Conservation (phyloP, 2,797 vertebrate genomes). For the Phalloptychus januarius region DNA sequence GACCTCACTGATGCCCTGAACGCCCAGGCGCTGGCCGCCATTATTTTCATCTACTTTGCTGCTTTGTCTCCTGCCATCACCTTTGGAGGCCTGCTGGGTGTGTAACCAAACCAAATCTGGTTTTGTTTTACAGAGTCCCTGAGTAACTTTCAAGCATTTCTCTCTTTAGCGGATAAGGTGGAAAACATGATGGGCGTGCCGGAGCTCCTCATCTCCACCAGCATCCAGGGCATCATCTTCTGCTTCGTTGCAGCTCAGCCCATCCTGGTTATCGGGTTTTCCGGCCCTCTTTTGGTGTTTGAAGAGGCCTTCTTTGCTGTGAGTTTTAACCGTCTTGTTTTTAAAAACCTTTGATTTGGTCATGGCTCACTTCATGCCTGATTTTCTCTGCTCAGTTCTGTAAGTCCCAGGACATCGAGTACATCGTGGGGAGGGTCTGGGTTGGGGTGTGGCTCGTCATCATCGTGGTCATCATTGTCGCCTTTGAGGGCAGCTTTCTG, state of each 20-base stretch:
- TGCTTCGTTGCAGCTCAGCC: slow-evolving; percentile 91
- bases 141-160: background rate
- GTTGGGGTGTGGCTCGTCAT: slow-evolving; percentile 93
- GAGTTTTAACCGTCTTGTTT: slow-evolving; percentile 41
- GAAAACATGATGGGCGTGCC: slow-evolving; percentile 90
- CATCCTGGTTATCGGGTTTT: slow-evolving; percentile 93
- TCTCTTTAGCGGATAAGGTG: slow-evolving; percentile 89
- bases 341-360: background rate
- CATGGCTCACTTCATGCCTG: background rate
- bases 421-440: slow-evolving; percentile 95
- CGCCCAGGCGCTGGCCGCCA: slow-evolving; percentile 88
- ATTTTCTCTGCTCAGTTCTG: slow-evolving; percentile 86
- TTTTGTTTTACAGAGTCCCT: background rate
- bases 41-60: slow-evolving; percentile 98
- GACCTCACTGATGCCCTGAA: slow-evolving; percentile 91
- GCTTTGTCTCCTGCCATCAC: slow-evolving; percentile 94
- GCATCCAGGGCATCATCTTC: slow-evolving; percentile 89
- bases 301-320: slow-evolving; percentile 93
- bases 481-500: slow-evolving; percentile 93
- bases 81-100: slow-evolving; percentile 93
- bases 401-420: slow-evolving; percentile 78
- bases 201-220: slow-evolving; percentile 93
- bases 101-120: slow-evolving; percentile 10
- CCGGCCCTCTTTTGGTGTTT: slow-evolving; percentile 96
- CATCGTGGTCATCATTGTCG: slow-evolving; percentile 90